Evolutionary conservation across 2,113 vertebrate species (phyloP), one percentile per base, ranked within the genome.

Genomic region (Indri indri): DNA sequence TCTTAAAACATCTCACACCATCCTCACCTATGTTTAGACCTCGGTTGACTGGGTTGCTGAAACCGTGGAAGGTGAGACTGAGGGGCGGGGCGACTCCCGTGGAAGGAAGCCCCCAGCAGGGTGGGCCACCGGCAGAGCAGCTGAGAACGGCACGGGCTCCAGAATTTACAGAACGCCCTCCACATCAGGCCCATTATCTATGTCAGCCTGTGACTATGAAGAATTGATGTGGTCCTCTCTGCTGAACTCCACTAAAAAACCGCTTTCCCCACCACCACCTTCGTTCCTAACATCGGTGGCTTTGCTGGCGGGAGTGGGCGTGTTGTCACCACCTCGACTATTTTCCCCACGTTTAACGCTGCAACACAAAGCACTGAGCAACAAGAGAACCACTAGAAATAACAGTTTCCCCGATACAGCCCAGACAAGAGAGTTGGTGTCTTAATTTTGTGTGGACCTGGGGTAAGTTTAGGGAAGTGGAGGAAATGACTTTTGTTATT

Each of bases 331-430:
- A 6, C 5, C 34, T 59, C 22, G 30, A 14, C n/a, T 30, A 6
- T 50, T 76, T 30, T 20, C 2, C 0, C 14, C 45, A 2, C 0
- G 0, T 4, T 1, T 4, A 13, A 65, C 5, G 37, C 89, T 11
- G 63, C 10, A 5, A 6, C 4, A 5, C 16, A 34, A 22, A 42
- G 32, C 3, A 37, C 3, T 3, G 40, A 77, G n/a, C 22, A 1
- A 13, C 3, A 17, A 63, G 25, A 74, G 17, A 71, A 45, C 25
- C 18, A 1, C 25, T 37, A 18, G 59, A 50, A 45, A 2, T 32
- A 22, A 52, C 0, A 13, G 73, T 63, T 61, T 37, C 57, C 63
- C 27, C 45, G 42, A 10, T 37, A 9, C 16, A 50, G 52, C 70
- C 79, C 47, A 9, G 52, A 82, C 77, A 50, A 42, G 32, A 85